Evolutionary conservation across 2,797 vertebrate species (phyloP).

Genomic region (Schizopygopsis malacanthus): DNA sequence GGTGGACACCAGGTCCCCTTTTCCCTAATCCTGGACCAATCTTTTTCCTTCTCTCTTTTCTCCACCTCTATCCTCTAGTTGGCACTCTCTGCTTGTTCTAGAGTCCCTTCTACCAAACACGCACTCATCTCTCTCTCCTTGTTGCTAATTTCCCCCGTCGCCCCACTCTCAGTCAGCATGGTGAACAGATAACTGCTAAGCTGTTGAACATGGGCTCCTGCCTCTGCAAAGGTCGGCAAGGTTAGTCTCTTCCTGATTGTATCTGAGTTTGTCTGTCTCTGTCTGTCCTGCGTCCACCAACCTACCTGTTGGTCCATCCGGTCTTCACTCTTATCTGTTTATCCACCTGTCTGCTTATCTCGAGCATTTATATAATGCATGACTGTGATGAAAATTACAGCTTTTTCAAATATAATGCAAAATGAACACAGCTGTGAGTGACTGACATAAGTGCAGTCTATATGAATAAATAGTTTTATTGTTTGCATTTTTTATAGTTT

Average conservation of each 20-base stretch:
- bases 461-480: background rate
- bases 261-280: slow-evolving; percentile 23
- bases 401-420: background rate
- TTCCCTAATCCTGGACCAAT: slow-evolving; percentile 21
- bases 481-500: background rate
- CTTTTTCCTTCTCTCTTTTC: slow-evolving; percentile 26
- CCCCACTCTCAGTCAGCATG: slow-evolving; percentile 70
- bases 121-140: slow-evolving; percentile 46
- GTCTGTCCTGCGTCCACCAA: slow-evolving; percentile 22
- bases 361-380: slow-evolving; percentile 5
- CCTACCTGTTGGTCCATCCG: slow-evolving; percentile 22
- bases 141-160: slow-evolving; percentile 49
- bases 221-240: slow-evolving; percentile 85
- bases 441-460: background rate
- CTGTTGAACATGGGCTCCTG: slow-evolving; percentile 80
- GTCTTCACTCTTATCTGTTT: slow-evolving; percentile 18
- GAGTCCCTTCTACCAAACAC: slow-evolving; percentile 11
- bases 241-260: slow-evolving; percentile 72
- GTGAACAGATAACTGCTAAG: slow-evolving; percentile 78
- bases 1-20: slow-evolving; percentile 47
- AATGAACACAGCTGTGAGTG: background rate
- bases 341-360: slow-evolving; percentile 36
- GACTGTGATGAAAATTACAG: background rate
- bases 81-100: slow-evolving; percentile 25
- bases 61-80: slow-evolving; percentile 40